Evolutionary conservation across 2,888 invertebrate species (phyloP).

Genomic region (Drosophila putrida): DNA sequence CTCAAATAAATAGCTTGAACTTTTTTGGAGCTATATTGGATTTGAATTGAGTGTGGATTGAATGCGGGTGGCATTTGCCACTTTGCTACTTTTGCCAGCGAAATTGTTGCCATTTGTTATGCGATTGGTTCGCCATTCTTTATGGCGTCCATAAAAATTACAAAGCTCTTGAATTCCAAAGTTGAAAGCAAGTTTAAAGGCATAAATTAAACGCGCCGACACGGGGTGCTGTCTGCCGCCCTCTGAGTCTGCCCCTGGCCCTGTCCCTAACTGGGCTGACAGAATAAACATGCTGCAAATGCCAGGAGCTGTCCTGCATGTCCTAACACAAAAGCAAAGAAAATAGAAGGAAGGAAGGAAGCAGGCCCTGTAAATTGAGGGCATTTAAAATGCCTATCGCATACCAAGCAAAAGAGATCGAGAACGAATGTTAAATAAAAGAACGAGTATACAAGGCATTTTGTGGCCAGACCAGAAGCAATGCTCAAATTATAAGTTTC

Average conservation of each 20-base stretch:
- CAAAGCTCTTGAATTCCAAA: slow-evolving; percentile 57
- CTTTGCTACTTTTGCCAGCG: slow-evolving; percentile 57
- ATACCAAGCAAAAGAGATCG: slow-evolving; percentile 57
- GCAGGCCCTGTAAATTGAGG: slow-evolving; percentile 47
- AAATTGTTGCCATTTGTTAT: slow-evolving; percentile 80
- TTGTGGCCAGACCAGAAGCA: slow-evolving; percentile 42
- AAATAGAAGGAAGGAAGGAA: slow-evolving; percentile 18
- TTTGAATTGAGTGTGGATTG: slow-evolving; percentile 65
- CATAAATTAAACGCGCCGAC: slow-evolving; percentile 64
- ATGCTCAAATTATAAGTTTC: slow-evolving; percentile 50
- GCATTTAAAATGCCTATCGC: slow-evolving; percentile 73
- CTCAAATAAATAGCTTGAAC: slow-evolving; percentile 75
- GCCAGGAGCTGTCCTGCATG: slow-evolving; percentile 60
- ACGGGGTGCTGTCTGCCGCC: slow-evolving; percentile 5
- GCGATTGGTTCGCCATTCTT: slow-evolving; percentile 66
- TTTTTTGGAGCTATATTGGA: slow-evolving; percentile 64
- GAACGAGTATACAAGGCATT: slow-evolving; percentile 35
- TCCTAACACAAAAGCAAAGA: slow-evolving; percentile 32
- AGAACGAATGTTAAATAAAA: slow-evolving; percentile 52
- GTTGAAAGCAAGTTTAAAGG: slow-evolving; percentile 57
- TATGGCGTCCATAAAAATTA: slow-evolving; percentile 64
- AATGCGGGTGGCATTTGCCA: slow-evolving; percentile 20
- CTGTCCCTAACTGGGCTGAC: slow-evolving; percentile 36
- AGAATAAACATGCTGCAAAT: slow-evolving; percentile 63
- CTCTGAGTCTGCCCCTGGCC: not conserved